These are phyloP conservation scores for Polypterus senegalus DNA, from an alignment of 2,113 vertebrate species.

Conservation along the genomic window DNA sequence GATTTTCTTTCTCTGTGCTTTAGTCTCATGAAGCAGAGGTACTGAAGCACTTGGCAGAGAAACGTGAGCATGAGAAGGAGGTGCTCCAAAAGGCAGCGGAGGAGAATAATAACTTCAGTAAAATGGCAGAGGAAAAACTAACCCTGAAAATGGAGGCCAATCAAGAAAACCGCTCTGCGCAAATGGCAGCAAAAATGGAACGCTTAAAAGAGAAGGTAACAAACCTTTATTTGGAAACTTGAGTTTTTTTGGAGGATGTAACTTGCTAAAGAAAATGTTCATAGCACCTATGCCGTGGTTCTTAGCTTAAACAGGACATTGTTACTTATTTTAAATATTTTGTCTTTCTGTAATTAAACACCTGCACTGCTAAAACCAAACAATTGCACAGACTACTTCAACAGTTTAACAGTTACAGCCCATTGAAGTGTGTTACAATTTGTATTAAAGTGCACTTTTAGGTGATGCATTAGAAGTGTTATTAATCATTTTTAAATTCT, in stretches of 20 bases:
- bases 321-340: too few species aligned
- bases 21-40: conserved; percentile 84
- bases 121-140: conserved; percentile 85
- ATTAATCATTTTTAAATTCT: background rate
- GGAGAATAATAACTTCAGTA: conserved; percentile 87
- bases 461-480: background rate
- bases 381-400: too few species aligned
- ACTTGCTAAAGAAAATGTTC: background rate
- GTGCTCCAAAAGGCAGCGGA: conserved; percentile 88
- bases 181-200: conserved; percentile 81
- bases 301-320: too few species aligned
- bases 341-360: too few species aligned
- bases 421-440: too few species aligned
- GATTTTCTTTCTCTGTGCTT: background rate
- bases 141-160: conserved; percentile 91
- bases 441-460: background rate
- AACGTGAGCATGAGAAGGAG: conserved; percentile 86
- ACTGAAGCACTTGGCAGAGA: conserved; percentile 84
- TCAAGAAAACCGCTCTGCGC: conserved; percentile 84
- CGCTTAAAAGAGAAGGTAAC: conserved; percentile 87
- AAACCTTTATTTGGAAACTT: conserved; percentile 9
- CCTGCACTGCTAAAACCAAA: too few species aligned
- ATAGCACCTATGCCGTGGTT: too few species aligned
- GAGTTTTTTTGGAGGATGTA: background rate
- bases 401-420: too few species aligned